phyloP scores from a whole-genome alignment of 2,113 vertebrate species.

The Dasypus novemcinctus region DNA sequence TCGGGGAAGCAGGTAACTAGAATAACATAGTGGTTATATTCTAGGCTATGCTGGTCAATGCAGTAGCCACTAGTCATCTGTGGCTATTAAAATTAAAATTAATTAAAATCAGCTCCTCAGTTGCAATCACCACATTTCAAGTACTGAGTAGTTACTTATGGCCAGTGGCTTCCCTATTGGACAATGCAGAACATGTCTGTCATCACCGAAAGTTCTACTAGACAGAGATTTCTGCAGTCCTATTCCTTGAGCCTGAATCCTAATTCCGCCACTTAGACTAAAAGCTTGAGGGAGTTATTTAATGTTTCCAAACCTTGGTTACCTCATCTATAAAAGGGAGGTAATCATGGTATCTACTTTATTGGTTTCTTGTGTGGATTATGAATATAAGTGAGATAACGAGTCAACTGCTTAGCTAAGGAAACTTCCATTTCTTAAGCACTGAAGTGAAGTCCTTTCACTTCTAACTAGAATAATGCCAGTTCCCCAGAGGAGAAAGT shows the following conservation, averaged over 20 bases:
- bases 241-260: not conserved
- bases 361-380: slow-evolving; percentile 1
- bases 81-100: not conserved
- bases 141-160: not conserved
- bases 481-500: not conserved
- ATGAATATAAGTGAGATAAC: not conserved
- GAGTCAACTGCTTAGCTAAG: not conserved
- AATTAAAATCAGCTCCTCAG: not conserved
- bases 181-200: not conserved
- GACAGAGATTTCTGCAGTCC: not conserved
- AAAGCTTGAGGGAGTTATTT: not conserved
- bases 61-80: not conserved
- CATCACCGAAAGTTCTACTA: not conserved
- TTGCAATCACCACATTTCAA: not conserved
- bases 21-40: not conserved
- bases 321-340: not conserved
- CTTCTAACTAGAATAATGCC: not conserved
- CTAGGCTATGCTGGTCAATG: not conserved
- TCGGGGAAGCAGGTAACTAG: not conserved
- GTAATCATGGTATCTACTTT: not conserved
- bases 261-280: not conserved
- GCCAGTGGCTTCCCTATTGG: not conserved
- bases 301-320: not conserved
- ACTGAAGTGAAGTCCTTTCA: not conserved
- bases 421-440: not conserved